Evolutionary conservation across 2,113 vertebrate genomes (phyloP), one percentile per base, ranked within the genome.

Genomic region (Oxygymnocypris stewartii): DNA sequence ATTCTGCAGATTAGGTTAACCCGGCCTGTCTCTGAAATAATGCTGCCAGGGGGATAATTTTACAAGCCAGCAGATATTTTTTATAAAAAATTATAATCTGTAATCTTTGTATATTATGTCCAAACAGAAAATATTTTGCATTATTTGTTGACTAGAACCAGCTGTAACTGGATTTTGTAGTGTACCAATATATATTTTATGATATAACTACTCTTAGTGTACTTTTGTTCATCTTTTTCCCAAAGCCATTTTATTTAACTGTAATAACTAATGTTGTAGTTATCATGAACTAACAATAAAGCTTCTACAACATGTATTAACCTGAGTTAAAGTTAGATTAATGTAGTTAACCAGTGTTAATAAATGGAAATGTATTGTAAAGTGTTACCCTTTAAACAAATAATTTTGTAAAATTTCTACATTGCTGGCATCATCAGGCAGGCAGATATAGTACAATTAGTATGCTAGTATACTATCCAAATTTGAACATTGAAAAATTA

Each of bases 1-100:
- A 83, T n/a, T 79, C n/a, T 82, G 42, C 23, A 67, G 37, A 49
- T 71, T 86, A 83, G 20, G 31, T 69, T 69, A 69, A 57, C 51
- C 28, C 1, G 47, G 80, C 61, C 28, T 14, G 59, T 25, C 44
- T 51, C 77, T 69, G 20, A 16, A 44, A 28, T 35, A 80, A 80
- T 11, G 13, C 31, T 1, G 4, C 13, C 28, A 14, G 57, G 20
- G 28, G 54, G 9, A 59, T 40, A 35, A 13, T 51, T 54, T 67
- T 54, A 71, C 2, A 35, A 79, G 59, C 40, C 63, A 2, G 0
- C 28, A 54, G n/a, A 44, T 0, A 42, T 65, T 63, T 81, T 28
- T 67, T 4, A 16, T 14, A 51, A 51, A 51, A 1, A 51, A 16
- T 16, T 16, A 1, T 16, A 51, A 73, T 40, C 35, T 73, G 35